Conservation (phyloP, 2,888 invertebrate genomes). For the Adelphocoris suturalis region DNA sequence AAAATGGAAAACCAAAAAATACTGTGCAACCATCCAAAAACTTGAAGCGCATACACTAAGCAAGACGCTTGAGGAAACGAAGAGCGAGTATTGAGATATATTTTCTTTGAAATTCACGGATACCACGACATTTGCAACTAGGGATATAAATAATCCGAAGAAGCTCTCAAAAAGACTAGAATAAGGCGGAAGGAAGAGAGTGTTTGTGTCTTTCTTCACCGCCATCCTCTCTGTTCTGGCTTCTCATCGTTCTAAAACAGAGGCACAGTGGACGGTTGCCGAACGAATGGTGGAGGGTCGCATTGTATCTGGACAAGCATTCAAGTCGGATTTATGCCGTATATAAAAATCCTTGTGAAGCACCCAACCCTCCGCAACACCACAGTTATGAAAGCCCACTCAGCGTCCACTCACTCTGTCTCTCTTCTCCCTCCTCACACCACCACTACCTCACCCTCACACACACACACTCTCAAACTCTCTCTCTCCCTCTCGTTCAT, state of each 20-base stretch:
- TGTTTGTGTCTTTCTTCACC: conserved; percentile 44
- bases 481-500: conserved; percentile 25
- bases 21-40: too few species aligned
- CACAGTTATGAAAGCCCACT: conserved; percentile 32
- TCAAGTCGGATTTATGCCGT: conserved; percentile 66
- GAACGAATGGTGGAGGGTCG: conserved; percentile 43
- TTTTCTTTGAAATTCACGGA: not conserved
- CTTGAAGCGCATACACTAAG: too few species aligned
- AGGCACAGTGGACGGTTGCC: conserved; percentile 24
- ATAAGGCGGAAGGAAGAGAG: conserved; percentile 30
- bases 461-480: not conserved
- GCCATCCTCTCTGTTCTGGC: not conserved
- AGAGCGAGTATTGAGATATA: not conserved
- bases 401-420: not conserved
- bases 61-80: not conserved
- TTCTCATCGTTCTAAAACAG: conserved; percentile 60
- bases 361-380: not conserved
- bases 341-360: conserved; percentile 62
- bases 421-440: too few species aligned
- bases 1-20: too few species aligned
- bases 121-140: not conserved
- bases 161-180: not conserved
- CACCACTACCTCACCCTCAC: too few species aligned
- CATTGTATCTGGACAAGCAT: conserved; percentile 69
- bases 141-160: not conserved